Base-by-base conservation (phyloP, 2,113 vertebrate genomes). In the Rynchops niger region DNA sequence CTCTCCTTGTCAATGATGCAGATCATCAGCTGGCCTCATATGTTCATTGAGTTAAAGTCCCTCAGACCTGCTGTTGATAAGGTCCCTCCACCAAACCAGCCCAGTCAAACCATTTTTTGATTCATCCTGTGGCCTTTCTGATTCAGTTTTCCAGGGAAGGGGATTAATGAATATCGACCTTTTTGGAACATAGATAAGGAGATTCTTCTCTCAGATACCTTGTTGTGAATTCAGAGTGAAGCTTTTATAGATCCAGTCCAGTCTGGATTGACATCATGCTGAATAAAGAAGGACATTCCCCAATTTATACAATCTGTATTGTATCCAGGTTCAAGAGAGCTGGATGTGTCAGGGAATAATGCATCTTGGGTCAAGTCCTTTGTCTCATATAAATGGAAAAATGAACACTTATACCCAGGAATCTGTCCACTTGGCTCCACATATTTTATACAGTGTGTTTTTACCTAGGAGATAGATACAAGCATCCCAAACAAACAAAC, bases 41-140 rank as follows among this genome's bases (percentile, higher is more conserved):
- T 0, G 0, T 30, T 66, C 14, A 30, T 3, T 29, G 53, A 69
- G 5, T 52, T 78, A 15, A 58, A 47, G 2, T 34, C 12, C 58
- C 55, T 45, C 45, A 53, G 20, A 80, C 5, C 12, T 34, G 12
- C 9, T 74, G 3, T 6, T 63, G 29, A 34, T 8, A 58, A 88
- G 4, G 5, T 27, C 36, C n/a, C 8, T n/a, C 42, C 53, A 42
- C 47, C 47, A 49, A 49, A 49, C 21, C n/a, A 71, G 19, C 5
- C 30, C 73, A 79, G 6, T 2, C 30, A 53, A 87, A 62, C 4
- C 5, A 23, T 20, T 42, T 43, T 3, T 19, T 87, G 70, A 50
- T n/a, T 21, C 45, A 50, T 38, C 21, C 16, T 34, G 16, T 50
- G 42, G 4, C 38, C 22, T 32, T 78, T 87, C 32, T 3, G 4